These are phyloP conservation scores for Hirtodrosophila cameraria DNA, from an alignment of 2,888 invertebrate species.

Conservation along the genomic window DNA sequence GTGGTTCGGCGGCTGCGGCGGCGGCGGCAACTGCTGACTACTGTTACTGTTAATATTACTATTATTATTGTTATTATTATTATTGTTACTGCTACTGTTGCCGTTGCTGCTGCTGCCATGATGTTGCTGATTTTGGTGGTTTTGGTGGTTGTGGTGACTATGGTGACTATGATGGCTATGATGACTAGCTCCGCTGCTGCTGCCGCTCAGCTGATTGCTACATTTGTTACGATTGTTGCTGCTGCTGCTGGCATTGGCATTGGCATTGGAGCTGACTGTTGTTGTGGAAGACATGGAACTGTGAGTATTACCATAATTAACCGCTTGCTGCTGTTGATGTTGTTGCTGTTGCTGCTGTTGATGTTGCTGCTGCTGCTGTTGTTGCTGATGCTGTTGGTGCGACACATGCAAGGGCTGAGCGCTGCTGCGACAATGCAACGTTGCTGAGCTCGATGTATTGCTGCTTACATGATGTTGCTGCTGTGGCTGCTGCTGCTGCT, in stretches of 20 bases:
- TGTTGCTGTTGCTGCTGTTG: constrained; percentile 85
- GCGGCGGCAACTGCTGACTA: constrained; percentile 51
- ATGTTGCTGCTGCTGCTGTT: constrained; percentile 82
- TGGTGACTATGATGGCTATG: constrained; percentile 67
- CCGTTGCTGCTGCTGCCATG: constrained; percentile 22
- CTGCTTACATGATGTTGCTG: constrained; percentile 84
- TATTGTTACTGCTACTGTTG: constrained; percentile 43
- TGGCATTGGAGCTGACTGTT: constrained; percentile 46
- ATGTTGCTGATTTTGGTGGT: constrained; percentile 41
- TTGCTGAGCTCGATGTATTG: constrained; percentile 45
- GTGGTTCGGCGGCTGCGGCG: constrained; percentile 29
- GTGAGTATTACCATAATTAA: constrained; percentile 73
- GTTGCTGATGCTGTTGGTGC: constrained; percentile 78
- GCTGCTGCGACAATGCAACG: constrained; percentile 70
- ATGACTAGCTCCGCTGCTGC: constrained; percentile 56
- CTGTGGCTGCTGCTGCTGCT: constrained; percentile 84
- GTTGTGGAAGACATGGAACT: constrained; percentile 56
- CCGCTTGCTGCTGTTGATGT: constrained; percentile 80
- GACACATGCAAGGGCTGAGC: constrained; percentile 62
- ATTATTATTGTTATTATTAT: constrained; percentile 62
- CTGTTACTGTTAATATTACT: constrained; percentile 54
- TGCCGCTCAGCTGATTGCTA: constrained; percentile 43
- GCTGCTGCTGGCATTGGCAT: constrained; percentile 51
- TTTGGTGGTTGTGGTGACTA: constrained; percentile 53
- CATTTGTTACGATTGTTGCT: constrained; percentile 24